A percentile compares a stretch with the other conserved stretches of the same genome.
Evolutionary conservation across 2,888 invertebrate genomes (phyloP).

Genomic region (Nematopogon swammerdamellus): DNA sequence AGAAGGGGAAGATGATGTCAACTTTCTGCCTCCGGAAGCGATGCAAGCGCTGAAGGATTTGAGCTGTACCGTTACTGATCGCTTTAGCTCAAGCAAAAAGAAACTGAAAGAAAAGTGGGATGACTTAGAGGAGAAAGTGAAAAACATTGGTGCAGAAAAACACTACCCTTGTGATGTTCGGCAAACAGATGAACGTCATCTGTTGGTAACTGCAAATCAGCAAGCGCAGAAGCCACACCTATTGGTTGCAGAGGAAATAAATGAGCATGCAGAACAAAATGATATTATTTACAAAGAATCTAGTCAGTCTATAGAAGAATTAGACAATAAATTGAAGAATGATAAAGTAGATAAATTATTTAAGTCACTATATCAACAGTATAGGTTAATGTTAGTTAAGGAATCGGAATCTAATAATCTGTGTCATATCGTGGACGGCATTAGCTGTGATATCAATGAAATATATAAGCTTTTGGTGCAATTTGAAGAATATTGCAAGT

Average conservation of each 20-base stretch:
- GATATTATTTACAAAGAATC: conserved; percentile 44
- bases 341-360: conserved; percentile 24
- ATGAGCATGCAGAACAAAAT: no score
- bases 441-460: conserved; percentile 45
- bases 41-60: conserved; percentile 51
- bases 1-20: conserved; percentile 27
- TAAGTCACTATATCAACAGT: conserved; percentile 41
- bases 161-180: conserved; percentile 16
- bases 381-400: conserved; percentile 44
- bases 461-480: conserved; percentile 36
- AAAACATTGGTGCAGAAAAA: conserved; percentile 34
- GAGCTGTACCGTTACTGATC: conserved; percentile 46
- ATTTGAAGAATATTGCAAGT: conserved; percentile 39
- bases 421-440: conserved; percentile 29
- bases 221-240: no score
- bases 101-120: conserved; percentile 55
- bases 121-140: conserved; percentile 47
- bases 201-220: no score
- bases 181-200: no score
- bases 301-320: conserved; percentile 34
- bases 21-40: conserved; percentile 38
- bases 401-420: conserved; percentile 38
- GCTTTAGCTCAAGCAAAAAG: conserved; percentile 49
- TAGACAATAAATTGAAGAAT: conserved; percentile 28
- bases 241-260: no score